phyloP scores from a whole-genome alignment of 2,888 invertebrate genomes.

The Meiosimyza platycephala region DNA sequence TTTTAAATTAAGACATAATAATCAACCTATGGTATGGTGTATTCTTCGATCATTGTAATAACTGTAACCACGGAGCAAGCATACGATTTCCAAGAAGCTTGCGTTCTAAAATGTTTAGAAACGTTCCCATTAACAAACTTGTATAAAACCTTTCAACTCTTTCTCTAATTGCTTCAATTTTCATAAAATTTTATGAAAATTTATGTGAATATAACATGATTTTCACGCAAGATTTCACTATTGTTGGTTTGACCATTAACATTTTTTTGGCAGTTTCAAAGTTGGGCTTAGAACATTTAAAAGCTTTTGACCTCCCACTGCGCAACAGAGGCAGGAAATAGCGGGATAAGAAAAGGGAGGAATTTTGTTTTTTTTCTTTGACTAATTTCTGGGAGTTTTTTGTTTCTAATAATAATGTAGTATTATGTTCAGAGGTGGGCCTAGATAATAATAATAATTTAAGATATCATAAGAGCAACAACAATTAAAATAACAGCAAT shows the following conservation, averaged over 20 bases:
- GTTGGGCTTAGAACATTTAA: not conserved
- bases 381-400: constrained; percentile 24
- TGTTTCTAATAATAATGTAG: not conserved
- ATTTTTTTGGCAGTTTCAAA: too few relatives aligned
- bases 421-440: constrained; percentile 7
- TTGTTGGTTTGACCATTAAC: not conserved
- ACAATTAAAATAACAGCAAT: constrained; percentile 3
- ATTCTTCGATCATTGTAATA: not conserved
- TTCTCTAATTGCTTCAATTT: constrained; percentile 56
- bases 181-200: constrained; percentile 48
- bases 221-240: constrained; percentile 1
- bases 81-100: not conserved
- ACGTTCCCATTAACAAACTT: constrained; percentile 11
- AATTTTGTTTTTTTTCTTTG: not conserved
- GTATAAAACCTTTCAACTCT: constrained; percentile 5
- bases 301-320: constrained; percentile 24
- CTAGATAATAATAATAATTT: constrained; percentile 1
- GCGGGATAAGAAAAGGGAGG: too few relatives aligned
- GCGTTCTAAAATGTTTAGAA: not conserved
- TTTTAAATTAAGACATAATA: too few relatives aligned
- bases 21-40: too few relatives aligned
- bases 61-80: not conserved
- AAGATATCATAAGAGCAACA: constrained; percentile 20
- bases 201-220: not conserved
- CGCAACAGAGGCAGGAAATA: not conserved